Conservation (phyloP, 2,113 vertebrate genomes). For the Aphelocoma coerulescens region DNA sequence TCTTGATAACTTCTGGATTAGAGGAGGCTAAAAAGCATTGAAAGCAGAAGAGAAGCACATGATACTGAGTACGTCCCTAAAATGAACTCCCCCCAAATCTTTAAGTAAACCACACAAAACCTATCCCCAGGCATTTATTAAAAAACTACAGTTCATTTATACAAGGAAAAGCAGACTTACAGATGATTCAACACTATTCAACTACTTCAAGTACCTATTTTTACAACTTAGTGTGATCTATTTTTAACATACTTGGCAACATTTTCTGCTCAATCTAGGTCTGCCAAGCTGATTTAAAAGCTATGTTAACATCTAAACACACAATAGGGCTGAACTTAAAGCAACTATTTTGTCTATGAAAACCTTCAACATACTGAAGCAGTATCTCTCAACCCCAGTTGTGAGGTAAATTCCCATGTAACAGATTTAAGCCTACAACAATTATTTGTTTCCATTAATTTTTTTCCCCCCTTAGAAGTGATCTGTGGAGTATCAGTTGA, state of each 20-base stretch:
- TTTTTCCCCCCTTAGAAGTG: background rate
- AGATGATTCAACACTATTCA: background rate
- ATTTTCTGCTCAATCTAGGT: background rate
- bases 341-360: background rate
- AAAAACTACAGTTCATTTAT: background rate
- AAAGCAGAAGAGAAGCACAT: background rate
- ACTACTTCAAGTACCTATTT: background rate
- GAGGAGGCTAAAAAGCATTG: conserved; percentile 62
- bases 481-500: background rate
- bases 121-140: background rate
- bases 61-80: background rate
- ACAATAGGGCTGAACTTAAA: background rate
- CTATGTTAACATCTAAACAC: background rate
- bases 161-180: background rate
- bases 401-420: background rate
- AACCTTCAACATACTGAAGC: background rate
- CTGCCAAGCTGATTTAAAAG: background rate
- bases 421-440: background rate
- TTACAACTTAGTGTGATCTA: background rate
- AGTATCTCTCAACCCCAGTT: background rate
- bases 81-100: too few relatives aligned
- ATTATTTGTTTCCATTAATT: background rate
- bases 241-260: background rate
- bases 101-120: conserved; percentile 12
- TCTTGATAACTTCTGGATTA: conserved; percentile 86